Conservation (phyloP, 2,888 invertebrate species). For the Aspidiotus rigidus region DNA sequence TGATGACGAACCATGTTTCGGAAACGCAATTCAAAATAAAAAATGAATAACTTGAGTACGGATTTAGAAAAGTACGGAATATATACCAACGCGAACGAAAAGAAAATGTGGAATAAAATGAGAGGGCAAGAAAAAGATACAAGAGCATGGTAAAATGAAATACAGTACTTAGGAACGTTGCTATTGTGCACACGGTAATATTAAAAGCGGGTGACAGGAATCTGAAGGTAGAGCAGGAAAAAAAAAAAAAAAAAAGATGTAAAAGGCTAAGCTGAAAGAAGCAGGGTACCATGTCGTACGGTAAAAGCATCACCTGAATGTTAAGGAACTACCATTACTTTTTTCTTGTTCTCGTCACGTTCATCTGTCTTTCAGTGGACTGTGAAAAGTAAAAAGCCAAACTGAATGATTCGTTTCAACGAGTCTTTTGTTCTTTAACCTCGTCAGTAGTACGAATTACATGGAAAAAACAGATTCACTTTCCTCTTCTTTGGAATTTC, state of each 20-base stretch:
- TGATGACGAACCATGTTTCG: conserved; percentile 14
- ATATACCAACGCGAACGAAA: background rate
- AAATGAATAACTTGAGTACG: background rate
- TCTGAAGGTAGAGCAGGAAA: background rate
- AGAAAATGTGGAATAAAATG: conserved; percentile 9
- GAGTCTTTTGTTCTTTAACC: conserved; percentile 31
- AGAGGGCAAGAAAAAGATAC: conserved; percentile 14
- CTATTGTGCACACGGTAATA: conserved; percentile 19
- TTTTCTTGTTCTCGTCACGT: conserved; percentile 34
- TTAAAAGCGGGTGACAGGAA: conserved; percentile 13
- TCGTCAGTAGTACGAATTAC: background rate
- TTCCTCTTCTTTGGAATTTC: too few relatives aligned
- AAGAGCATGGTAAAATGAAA: conserved; percentile 24
- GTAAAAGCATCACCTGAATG: conserved; percentile 29
- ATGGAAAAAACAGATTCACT: too few relatives aligned
- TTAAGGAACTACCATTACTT: conserved; percentile 30
- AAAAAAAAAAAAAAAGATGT: conserved; percentile 17
- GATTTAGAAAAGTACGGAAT: background rate
- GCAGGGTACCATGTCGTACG: conserved; percentile 10
- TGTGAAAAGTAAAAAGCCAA: conserved; percentile 31
- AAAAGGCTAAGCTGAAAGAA: conserved; percentile 11
- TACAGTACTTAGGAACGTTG: conserved; percentile 29
- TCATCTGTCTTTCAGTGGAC: conserved; percentile 33
- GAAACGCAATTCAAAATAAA: conserved; percentile 4
- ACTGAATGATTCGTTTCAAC: conserved; percentile 33